Evolutionary conservation across 2,797 vertebrate genomes (phyloP).

Genomic region (Gallinago solitaria): DNA sequence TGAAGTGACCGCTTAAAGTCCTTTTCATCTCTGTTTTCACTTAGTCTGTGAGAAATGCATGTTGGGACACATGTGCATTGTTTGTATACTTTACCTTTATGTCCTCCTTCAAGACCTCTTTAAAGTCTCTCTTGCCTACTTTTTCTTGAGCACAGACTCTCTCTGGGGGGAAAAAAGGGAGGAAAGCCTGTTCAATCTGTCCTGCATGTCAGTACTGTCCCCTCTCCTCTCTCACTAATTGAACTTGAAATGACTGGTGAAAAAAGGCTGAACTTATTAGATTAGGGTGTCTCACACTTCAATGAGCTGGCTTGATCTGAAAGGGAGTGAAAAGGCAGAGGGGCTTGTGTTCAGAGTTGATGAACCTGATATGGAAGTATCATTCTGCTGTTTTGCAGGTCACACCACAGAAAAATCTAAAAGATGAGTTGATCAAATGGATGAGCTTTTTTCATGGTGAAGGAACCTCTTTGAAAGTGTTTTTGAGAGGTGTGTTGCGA

Average conservation of each 20-base stretch:
- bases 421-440: slow-evolving; percentile 13
- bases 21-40: neutral
- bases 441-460: neutral
- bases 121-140: neutral
- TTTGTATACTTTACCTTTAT: neutral
- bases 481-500: neutral
- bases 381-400: neutral
- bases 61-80: neutral
- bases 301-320: neutral
- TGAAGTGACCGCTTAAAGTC: neutral
- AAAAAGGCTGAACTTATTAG: neutral
- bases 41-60: neutral
- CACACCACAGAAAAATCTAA: neutral
- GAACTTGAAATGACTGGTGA: neutral
- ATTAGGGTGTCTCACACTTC: neutral
- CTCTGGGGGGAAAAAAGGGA: neutral
- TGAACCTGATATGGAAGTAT: neutral
- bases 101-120: neutral
- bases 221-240: neutral
- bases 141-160: neutral
- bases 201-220: neutral
- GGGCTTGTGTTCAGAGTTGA: neutral
- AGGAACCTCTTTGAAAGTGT: neutral
- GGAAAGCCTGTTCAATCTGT: neutral
- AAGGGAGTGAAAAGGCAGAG: neutral